Evolutionary conservation across 2,888 invertebrate genomes (phyloP).

Genomic region (Caenorhabditis sp.): DNA sequence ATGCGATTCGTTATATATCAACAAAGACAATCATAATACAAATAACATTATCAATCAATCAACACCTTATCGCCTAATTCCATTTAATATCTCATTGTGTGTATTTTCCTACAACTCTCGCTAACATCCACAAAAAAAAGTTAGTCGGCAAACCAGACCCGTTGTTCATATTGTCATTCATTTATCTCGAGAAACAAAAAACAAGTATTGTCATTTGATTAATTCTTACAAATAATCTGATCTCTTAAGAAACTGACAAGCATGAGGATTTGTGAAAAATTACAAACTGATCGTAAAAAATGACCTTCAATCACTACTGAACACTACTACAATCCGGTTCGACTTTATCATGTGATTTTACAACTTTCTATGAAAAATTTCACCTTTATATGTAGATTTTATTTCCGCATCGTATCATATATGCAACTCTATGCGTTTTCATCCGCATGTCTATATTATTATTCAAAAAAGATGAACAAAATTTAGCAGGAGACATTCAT

Average conservation of each 20-base stretch:
- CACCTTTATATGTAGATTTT: neutral
- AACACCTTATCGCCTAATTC: neutral
- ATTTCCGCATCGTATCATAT: neutral
- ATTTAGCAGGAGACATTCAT: too few species aligned
- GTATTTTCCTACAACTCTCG: neutral
- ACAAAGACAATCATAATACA: neutral
- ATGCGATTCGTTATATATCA: neutral
- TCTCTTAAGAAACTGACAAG: too few species aligned
- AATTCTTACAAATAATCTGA: neutral
- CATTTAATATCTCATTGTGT: neutral
- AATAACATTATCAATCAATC: too few species aligned
- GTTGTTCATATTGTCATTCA: neutral
- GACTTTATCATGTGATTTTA: neutral
- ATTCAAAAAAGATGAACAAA: neutral
- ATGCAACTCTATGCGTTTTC: neutral
- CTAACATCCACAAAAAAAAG: neutral
- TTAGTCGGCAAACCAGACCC: neutral
- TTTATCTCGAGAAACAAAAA: neutral
- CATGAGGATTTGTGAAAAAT: too few species aligned
- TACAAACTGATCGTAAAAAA: too few species aligned
- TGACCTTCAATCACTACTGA: neutral
- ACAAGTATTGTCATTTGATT: neutral
- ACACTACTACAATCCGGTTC: neutral
- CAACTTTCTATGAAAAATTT: neutral
- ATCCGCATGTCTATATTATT: neutral